Evolutionary conservation across 2,113 vertebrate species (phyloP).

Genomic region (Forbesichthys papilliferus): DNA sequence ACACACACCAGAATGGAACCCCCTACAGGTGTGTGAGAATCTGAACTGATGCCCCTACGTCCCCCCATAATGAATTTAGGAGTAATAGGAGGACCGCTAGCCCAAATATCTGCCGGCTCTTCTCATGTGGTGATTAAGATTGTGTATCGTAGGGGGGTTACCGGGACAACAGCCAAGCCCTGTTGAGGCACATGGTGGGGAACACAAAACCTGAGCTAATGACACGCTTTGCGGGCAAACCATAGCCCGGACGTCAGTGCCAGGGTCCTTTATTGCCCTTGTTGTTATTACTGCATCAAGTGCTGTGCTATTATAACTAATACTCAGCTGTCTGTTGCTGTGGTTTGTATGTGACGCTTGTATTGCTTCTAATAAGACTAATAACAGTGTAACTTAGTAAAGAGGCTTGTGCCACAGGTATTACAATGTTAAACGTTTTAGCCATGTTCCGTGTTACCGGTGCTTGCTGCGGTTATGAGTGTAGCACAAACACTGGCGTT

Average conservation of each 20-base stretch:
- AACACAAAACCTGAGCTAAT: conserved; percentile 45
- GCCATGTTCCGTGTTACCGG: conserved; percentile 8
- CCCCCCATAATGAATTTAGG: conserved; percentile 58
- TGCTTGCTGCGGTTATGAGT: conserved; percentile 8
- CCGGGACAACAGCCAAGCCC: conserved; percentile 27
- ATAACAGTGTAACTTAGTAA: conserved; percentile 10
- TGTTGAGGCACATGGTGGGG: conserved; percentile 28
- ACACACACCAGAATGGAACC: conserved; percentile 11
- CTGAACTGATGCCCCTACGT: conserved; percentile 33
- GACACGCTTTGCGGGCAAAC: conserved; percentile 56
- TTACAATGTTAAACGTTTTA: too few species aligned
- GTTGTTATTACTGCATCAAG: too few species aligned
- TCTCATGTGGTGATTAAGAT: conserved; percentile 45
- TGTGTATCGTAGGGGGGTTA: conserved; percentile 42
- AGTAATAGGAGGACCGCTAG: conserved; percentile 50
- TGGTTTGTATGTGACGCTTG: not conserved
- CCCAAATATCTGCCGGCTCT: conserved; percentile 68
- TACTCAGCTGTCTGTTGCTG: conserved; percentile 1
- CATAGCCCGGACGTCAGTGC: conserved; percentile 52
- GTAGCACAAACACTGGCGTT: conserved; percentile 49
- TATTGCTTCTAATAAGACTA: not conserved
- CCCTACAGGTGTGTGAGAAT: conserved; percentile 43
- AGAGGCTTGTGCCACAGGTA: not conserved
- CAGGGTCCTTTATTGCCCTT: conserved; percentile 18
- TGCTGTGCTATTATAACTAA: not conserved